Conservation (phyloP, 2,888 invertebrate species). For the Tetramorium bicarinatum region DNA sequence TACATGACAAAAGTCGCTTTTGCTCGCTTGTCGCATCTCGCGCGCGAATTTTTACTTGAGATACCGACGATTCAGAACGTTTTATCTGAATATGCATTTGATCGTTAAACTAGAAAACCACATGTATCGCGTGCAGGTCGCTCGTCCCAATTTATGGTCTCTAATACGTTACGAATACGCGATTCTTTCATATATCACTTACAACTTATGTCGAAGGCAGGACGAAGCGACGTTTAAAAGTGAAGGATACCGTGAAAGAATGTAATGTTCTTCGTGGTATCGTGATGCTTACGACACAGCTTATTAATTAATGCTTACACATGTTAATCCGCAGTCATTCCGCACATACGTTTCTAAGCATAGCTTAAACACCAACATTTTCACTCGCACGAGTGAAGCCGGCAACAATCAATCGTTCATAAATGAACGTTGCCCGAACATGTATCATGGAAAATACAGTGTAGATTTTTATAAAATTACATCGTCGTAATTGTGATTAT, state of each 20-base stretch:
- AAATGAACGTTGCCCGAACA: not conserved
- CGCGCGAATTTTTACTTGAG: conserved; percentile 1
- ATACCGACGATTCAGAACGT: conserved; percentile 19
- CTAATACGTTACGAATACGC: conserved; percentile 18
- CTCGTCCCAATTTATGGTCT: conserved; percentile 32
- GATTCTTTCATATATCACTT: conserved; percentile 16
- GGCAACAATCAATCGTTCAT: not conserved
- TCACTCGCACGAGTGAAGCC: conserved; percentile 35
- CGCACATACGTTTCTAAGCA: not conserved
- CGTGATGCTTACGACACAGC: conserved; percentile 30
- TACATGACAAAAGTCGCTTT: conserved; percentile 17
- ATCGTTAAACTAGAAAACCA: conserved; percentile 31
- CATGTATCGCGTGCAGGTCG: conserved; percentile 24
- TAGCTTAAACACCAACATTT: conserved; percentile 33
- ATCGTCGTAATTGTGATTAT: not conserved
- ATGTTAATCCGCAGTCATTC: conserved; percentile 35
- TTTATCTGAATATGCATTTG: conserved; percentile 21
- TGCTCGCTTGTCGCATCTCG: not conserved
- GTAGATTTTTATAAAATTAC: not conserved
- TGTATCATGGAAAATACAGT: not conserved
- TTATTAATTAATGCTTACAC: conserved; percentile 53
- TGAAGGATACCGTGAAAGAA: conserved; percentile 30
- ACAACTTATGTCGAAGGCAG: conserved; percentile 18
- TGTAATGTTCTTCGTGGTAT: conserved; percentile 3
- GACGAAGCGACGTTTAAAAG: conserved; percentile 42